Evolutionary conservation across 2,888 invertebrate species (phyloP).

Genomic region (Pharmacophagus antenor): DNA sequence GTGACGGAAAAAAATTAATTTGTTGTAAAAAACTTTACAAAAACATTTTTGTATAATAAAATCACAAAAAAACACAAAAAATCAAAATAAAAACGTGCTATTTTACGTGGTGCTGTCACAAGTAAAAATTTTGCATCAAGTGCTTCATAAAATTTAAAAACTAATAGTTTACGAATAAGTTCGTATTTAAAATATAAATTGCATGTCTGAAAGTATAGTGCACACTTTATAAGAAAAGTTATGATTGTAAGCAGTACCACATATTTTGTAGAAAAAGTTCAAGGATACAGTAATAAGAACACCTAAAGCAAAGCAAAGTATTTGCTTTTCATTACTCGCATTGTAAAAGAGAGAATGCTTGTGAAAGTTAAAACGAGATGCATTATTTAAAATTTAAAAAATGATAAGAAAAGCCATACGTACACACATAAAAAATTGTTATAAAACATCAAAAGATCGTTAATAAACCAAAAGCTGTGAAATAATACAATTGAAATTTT

Average conservation of each 20-base stretch:
- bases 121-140: conserved; percentile 10
- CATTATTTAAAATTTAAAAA: conserved; percentile 10
- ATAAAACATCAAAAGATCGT: conserved; percentile 15
- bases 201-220: conserved; percentile 13
- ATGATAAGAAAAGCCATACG: conserved; percentile 24
- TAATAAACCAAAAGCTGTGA: conserved; percentile 24
- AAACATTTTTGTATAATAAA: not conserved
- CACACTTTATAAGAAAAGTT: conserved; percentile 1
- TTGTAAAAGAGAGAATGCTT: conserved; percentile 13
- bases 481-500: conserved; percentile 17
- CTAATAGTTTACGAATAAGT: conserved; percentile 1
- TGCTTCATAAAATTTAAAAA: conserved; percentile 11
- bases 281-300: conserved; percentile 12
- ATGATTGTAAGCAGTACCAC: conserved; percentile 25
- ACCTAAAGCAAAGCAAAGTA: conserved; percentile 29
- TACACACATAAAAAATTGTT: conserved; percentile 23
- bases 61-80: conserved; percentile 8
- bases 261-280: conserved; percentile 9
- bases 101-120: conserved; percentile 26
- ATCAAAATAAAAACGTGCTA: conserved; percentile 11
- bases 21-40: not conserved
- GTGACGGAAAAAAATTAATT: not conserved
- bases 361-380: conserved; percentile 16
- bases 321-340: conserved; percentile 23
- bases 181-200: conserved; percentile 3